Percentiles rank a stretch among this genome's conserved stretches.
These are phyloP conservation scores for Cardinalis cardinalis DNA, from an alignment of 2,113 vertebrate genomes.

Conservation along the genomic window DNA sequence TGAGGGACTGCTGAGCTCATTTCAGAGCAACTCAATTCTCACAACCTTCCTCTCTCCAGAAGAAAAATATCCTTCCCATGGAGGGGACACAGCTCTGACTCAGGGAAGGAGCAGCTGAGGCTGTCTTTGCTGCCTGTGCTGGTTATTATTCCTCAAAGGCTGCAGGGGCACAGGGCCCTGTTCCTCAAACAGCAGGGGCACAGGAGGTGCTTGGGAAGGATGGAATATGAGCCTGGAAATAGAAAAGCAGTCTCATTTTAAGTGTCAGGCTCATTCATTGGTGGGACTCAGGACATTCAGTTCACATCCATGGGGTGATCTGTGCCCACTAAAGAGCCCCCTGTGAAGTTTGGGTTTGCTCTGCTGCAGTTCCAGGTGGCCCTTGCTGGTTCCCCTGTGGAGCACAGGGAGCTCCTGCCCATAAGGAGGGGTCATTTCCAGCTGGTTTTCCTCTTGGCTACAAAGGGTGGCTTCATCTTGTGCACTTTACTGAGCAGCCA, in stretches of 20 bases:
- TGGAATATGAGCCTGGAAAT: not conserved
- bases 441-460: not conserved
- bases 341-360: not conserved
- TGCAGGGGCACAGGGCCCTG: not conserved
- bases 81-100: not conserved
- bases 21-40: not conserved
- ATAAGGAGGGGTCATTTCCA: not conserved
- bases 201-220: not conserved
- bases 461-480: not conserved
- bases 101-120: not conserved
- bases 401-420: not conserved
- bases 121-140: not conserved
- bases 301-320: not conserved
- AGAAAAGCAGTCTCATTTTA: not conserved
- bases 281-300: not conserved
- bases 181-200: not conserved
- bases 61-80: not conserved
- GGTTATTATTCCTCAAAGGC: not conserved
- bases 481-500: constrained; percentile 13
- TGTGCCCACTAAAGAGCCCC: not conserved
- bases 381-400: fast-evolving
- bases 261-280: not conserved
- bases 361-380: not conserved
- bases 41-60: not conserved
- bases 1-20: not conserved